Conservation (phyloP, 2,113 vertebrate species). For the Siphamia tubifer region DNA sequence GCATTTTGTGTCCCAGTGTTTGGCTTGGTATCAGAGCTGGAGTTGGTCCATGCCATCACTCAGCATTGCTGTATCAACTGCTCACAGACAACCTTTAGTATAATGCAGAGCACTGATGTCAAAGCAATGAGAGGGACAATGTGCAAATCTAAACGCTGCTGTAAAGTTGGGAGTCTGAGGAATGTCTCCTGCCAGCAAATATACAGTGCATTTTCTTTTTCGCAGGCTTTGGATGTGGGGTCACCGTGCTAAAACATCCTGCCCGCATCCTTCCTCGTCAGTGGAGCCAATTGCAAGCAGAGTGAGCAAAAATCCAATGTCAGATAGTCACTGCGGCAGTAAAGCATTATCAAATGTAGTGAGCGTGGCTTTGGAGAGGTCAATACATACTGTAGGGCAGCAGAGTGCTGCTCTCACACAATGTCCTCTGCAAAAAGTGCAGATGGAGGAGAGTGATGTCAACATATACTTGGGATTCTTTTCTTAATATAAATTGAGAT, state of each 20-base stretch:
- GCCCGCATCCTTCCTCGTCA: not conserved
- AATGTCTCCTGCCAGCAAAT: not conserved
- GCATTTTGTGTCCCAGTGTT: not conserved
- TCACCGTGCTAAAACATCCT: not conserved
- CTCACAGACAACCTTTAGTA: constrained; percentile 49
- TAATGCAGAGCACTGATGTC: constrained; percentile 27
- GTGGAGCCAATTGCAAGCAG: not conserved
- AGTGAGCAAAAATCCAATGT: constrained; percentile 39
- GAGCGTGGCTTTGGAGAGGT: constrained; percentile 26
- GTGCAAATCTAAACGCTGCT: not conserved
- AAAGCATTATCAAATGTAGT: constrained; percentile 11
- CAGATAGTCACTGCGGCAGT: constrained; percentile 15
- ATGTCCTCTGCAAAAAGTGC: constrained; percentile 4
- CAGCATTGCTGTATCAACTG: constrained; percentile 28
- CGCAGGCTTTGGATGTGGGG: not conserved
- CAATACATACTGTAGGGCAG: constrained; percentile 33
- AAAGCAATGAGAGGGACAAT: not conserved
- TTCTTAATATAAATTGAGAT: too few species aligned
- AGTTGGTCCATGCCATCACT: constrained; percentile 50
- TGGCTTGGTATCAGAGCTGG: constrained; percentile 35
- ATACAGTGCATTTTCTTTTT: not conserved
- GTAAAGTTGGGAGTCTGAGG: not conserved
- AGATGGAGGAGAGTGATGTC: not conserved
- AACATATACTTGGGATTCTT: too few species aligned
- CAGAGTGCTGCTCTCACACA: constrained; percentile 19